Evolutionary conservation across 2,113 vertebrate genomes (phyloP), one percentile per base, ranked within the genome.

Genomic region (Oncorhynchus nerka): DNA sequence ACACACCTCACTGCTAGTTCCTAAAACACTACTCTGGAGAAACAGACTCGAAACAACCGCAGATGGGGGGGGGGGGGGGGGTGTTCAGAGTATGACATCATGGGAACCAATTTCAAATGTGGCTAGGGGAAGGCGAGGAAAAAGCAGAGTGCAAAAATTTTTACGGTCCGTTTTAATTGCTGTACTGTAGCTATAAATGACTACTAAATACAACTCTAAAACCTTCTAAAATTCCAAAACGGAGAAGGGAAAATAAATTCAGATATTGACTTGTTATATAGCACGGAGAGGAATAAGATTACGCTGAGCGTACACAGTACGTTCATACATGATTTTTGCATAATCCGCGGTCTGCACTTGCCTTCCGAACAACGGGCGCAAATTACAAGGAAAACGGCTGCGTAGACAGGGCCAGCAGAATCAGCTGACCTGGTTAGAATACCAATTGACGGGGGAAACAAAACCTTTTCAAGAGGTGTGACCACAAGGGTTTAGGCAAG

Each of bases 391-490:
- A 98, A 98, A 97, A 99, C 97, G 93, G 94, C 94, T 93, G 90
- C 89, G 77, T 94, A 93, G 95, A 93, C 94, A 91, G 93, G 95
- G 95, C 96, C 96, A 96, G 97, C 94, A 95, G 96, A 95, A 96
- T 95, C 94, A 93, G 94, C 94, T 99, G 97, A 99, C 97, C 98
- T 97, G 98, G 97, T 95, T 97, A 97, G 98, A 99, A 99, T 99
- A 99, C 97, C 96, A 99, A 99, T 99, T 98, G 97, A 97, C 94
- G 92, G 94, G 95, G 94, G 96, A 99, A 98, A 98, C 97, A 99
- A 99, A 99, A 99, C 97, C 97, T 99, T 97, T 99, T 99, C 95
- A 99, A 96, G 97, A 99, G 97, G 97, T 99, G 97, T 98, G 97
- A 98, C 96, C 97, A 97, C 97, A 96, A 97, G 97, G 97, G 96